These are phyloP conservation scores for Takifugu ocellatus DNA, from an alignment of 2,797 vertebrate genomes.

Conservation along the genomic window DNA sequence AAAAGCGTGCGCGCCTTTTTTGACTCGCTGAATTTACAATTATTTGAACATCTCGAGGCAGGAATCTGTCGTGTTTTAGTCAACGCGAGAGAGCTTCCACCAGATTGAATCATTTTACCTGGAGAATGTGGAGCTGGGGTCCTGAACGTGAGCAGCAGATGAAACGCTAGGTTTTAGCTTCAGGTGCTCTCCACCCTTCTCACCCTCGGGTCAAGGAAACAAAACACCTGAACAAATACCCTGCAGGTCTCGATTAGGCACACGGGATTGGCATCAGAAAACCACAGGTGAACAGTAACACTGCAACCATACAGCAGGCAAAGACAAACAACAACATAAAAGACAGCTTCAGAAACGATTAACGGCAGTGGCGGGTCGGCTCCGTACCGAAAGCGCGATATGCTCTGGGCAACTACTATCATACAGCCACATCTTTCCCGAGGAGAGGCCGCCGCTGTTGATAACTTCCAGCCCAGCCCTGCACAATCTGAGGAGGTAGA, in stretches of 20 bases:
- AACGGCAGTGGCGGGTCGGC: slow-evolving; percentile 20
- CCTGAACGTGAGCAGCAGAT: slow-evolving; percentile 26
- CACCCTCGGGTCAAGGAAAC: slow-evolving; percentile 23
- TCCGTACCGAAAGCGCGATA: slow-evolving; percentile 8
- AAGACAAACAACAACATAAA: not conserved
- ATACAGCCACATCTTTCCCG: slow-evolving; percentile 79
- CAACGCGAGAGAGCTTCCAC: too few relatives aligned
- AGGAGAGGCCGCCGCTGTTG: slow-evolving; percentile 80
- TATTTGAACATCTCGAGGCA: too few relatives aligned
- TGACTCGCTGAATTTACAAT: slow-evolving; percentile 11
- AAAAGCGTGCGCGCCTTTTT: slow-evolving; percentile 10
- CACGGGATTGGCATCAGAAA: slow-evolving; percentile 30
- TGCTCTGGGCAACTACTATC: slow-evolving; percentile 36
- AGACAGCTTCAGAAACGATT: slow-evolving; percentile 8
- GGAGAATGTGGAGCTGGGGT: too few relatives aligned
- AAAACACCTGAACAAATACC: slow-evolving; percentile 64
- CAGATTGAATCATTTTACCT: too few relatives aligned
- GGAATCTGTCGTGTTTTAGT: too few relatives aligned
- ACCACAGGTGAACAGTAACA: slow-evolving; percentile 16
- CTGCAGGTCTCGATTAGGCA: slow-evolving; percentile 46
- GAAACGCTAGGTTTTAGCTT: slow-evolving; percentile 16
- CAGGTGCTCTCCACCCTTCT: not conserved
- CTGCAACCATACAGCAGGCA: slow-evolving; percentile 3
- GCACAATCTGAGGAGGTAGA: slow-evolving; percentile 76
- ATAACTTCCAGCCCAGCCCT: slow-evolving; percentile 81